Evolutionary conservation across 2,797 vertebrate species (phyloP).

Genomic region (Halcyon badia): DNA sequence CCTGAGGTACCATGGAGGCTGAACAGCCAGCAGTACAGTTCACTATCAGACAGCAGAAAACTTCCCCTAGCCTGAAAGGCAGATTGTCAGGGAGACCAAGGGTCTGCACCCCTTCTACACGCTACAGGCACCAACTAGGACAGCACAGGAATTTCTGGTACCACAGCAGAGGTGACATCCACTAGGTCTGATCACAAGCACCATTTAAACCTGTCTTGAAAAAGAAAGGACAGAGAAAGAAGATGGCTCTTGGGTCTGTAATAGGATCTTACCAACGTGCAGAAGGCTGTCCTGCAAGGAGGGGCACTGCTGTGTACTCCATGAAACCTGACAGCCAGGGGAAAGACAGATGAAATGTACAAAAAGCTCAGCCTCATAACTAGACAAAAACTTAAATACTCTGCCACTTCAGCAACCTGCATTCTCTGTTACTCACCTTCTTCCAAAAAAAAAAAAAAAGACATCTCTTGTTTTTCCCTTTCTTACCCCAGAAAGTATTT

Average conservation of each 20-base stretch:
- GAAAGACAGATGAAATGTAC: not conserved
- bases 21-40: not conserved
- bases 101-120: not conserved
- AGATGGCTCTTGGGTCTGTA: not conserved
- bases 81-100: not conserved
- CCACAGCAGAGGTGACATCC: not conserved
- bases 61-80: not conserved
- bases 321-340: constrained; percentile 84
- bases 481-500: not conserved
- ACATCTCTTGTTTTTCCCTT: not conserved
- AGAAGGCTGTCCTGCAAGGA: constrained; percentile 62
- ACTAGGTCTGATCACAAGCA: not conserved
- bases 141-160: not conserved
- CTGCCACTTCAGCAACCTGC: not conserved
- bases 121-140: not conserved
- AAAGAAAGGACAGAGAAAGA: not conserved
- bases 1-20: not conserved
- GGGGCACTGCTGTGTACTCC: constrained; percentile 88
- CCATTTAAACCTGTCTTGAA: not conserved
- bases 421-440: not conserved
- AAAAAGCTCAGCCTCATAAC: not conserved
- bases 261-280: constrained; percentile 68
- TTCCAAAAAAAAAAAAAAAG: not conserved
- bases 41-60: not conserved
- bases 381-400: not conserved